Conservation (phyloP, 2,888 invertebrate genomes). For the Gari tellinella region DNA sequence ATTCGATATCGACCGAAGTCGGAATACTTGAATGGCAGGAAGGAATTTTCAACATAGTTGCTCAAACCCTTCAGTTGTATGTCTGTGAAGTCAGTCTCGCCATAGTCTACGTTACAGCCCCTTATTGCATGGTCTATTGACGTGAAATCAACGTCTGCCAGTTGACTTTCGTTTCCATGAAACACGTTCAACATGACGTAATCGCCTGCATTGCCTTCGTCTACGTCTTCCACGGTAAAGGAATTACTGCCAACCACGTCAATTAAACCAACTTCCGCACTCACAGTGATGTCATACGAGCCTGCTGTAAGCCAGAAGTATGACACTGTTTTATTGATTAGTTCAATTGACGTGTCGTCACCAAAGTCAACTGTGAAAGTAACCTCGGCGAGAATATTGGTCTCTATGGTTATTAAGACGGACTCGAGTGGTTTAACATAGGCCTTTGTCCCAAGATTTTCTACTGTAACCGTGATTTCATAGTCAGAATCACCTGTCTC, state of each 20-base stretch:
- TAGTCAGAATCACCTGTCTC: constrained; percentile 39
- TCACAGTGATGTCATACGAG: constrained; percentile 67
- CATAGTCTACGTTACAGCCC: constrained; percentile 65
- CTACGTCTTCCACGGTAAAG: constrained; percentile 69
- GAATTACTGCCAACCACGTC: constrained; percentile 47
- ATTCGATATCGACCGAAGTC: constrained; percentile 70
- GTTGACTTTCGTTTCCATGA: constrained; percentile 46
- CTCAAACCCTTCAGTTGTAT: constrained; percentile 21
- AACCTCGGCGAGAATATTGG: constrained; percentile 58
- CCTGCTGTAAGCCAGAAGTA: constrained; percentile 75
- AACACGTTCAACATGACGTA: constrained; percentile 59
- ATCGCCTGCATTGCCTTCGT: constrained; percentile 71
- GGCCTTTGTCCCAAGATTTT: constrained; percentile 55
- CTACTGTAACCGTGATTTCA: constrained; percentile 47
- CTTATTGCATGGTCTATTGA: constrained; percentile 62
- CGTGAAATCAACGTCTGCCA: constrained; percentile 55
- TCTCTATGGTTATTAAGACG: constrained; percentile 64
- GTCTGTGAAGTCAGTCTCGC: constrained; percentile 34
- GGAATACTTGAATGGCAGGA: constrained; percentile 57
- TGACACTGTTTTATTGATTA: constrained; percentile 55
- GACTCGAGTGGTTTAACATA: constrained; percentile 80
- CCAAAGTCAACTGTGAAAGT: constrained; percentile 75
- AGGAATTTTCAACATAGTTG: constrained; percentile 48
- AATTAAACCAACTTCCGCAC: constrained; percentile 63
- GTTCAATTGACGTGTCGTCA: constrained; percentile 66